phyloP scores from a whole-genome alignment of 1,140 invertebrate species.

The Diachasmimorpha longicaudata region DNA sequence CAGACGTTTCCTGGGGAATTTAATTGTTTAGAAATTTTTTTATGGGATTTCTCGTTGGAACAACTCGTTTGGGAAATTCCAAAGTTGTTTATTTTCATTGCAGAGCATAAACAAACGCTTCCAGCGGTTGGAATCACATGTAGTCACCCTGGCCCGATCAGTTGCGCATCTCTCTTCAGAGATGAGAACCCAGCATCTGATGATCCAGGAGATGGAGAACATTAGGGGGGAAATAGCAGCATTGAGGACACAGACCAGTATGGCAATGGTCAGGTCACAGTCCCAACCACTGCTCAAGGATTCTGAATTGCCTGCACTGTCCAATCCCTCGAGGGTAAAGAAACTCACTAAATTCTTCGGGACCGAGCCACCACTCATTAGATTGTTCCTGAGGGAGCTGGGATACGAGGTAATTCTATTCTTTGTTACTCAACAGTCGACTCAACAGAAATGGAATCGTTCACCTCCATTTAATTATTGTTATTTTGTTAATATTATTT shows the following conservation, averaged over 20 bases:
- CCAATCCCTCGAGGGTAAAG: slow-evolving; percentile 84
- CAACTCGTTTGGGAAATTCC: too few species aligned
- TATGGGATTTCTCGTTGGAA: too few species aligned
- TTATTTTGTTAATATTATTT: too few species aligned
- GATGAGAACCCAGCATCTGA: slow-evolving; percentile 88
- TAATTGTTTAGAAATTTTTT: too few species aligned
- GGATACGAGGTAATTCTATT: slow-evolving; percentile 82
- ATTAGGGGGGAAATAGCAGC: slow-evolving; percentile 84
- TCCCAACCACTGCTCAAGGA: slow-evolving; percentile 61
- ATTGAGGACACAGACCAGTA: slow-evolving; percentile 72
- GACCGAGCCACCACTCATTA: slow-evolving; percentile 87
- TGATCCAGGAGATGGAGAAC: slow-evolving; percentile 90
- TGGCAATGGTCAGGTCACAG: slow-evolving; percentile 67
- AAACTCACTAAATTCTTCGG: slow-evolving; percentile 92
- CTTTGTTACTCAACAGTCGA: too few species aligned
- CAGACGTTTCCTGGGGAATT: too few species aligned
- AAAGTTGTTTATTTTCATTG: slow-evolving; percentile 33
- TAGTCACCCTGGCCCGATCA: slow-evolving; percentile 87
- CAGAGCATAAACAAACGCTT: slow-evolving; percentile 87
- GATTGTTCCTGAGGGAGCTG: slow-evolving; percentile 88
- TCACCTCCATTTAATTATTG: too few species aligned
- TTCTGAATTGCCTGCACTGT: slow-evolving; percentile 70
- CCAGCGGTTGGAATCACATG: slow-evolving; percentile 88
- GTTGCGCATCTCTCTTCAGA: slow-evolving; percentile 93
- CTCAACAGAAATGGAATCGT: too few species aligned